These are phyloP conservation scores for Enteromius treurensis DNA, from an alignment of 2,797 vertebrate genomes.

Conservation along the genomic window DNA sequence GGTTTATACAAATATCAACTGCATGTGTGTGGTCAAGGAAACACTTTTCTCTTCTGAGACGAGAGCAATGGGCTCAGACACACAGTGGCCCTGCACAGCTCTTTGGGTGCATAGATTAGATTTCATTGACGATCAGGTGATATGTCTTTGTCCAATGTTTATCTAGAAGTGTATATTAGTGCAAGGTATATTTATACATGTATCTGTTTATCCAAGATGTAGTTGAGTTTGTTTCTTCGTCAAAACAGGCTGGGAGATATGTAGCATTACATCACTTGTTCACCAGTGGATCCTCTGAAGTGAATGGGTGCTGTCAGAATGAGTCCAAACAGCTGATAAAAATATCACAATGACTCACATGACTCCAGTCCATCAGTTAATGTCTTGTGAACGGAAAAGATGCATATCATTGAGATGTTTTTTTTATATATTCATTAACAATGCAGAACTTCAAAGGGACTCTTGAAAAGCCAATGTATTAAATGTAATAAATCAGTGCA, in stretches of 20 bases:
- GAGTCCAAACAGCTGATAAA: background rate
- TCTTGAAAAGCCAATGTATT: background rate
- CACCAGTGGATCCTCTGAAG: background rate
- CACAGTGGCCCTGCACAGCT: constrained; percentile 54
- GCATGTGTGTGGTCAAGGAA: constrained; percentile 9
- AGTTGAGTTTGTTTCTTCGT: background rate
- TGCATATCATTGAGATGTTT: background rate
- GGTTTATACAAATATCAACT: background rate
- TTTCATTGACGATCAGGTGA: background rate
- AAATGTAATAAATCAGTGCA: constrained; percentile 59
- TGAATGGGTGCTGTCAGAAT: background rate
- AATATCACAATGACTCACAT: background rate
- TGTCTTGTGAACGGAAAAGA: background rate
- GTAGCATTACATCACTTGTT: background rate
- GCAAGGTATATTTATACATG: background rate
- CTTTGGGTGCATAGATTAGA: background rate
- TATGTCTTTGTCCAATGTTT: background rate
- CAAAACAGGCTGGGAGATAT: background rate
- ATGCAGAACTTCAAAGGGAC: background rate
- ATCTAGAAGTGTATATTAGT: background rate
- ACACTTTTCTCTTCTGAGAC: background rate
- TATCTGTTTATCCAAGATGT: background rate
- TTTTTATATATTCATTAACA: background rate
- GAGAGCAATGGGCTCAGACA: background rate
- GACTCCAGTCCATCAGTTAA: background rate